Base-by-base conservation (phyloP, 2,888 invertebrate species). In the Atherix ibis region DNA sequence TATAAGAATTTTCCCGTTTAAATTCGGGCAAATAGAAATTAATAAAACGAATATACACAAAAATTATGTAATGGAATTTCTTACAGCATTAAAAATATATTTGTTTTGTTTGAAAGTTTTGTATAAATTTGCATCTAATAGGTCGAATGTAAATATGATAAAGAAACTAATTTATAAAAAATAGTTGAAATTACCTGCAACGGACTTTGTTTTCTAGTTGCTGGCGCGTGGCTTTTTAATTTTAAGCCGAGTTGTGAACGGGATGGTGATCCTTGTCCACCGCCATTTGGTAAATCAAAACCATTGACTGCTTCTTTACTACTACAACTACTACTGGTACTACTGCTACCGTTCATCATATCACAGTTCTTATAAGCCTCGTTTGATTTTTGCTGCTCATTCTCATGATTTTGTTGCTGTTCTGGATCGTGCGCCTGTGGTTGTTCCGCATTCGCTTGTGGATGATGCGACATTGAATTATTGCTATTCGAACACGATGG, bases 211-310 rank as follows among this genome's bases (percentile, higher is more conserved):
- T 44, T 43, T 30, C 42, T 40, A 27, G 35, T 40, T 18, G 40
- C 42, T 16, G 71, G 68, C 46, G 68, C 65, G 44, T 70, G 66
- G 42, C 67, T 65, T 60, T 72, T 73, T 40, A 76, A 59, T 60
- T 76, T 77, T 46, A 78, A 62, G 34, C 74, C 76, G 46, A 79
- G 62, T 54, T 74, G 75, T 35, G 74, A 76, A 46, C 81, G 66
- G 35, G 79, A 62, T 4, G 81, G 81, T 10, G 80, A 80, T 18
- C 80, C 79, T 53, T 79, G 76, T 22, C 78, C 54, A 43, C 52
- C 55, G 45, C 57, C 51, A 32, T 43, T 43, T 12, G 44, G 36
- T 6, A 39, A 28, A 35, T 44, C 44, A 35, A 42, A 40, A 27
- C 44, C 46, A 41, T 45, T 47, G 5, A 32, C 35, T 32, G 27